phyloP scores from a whole-genome alignment of 2,888 invertebrate species.

The Caenorhabditis afra region DNA sequence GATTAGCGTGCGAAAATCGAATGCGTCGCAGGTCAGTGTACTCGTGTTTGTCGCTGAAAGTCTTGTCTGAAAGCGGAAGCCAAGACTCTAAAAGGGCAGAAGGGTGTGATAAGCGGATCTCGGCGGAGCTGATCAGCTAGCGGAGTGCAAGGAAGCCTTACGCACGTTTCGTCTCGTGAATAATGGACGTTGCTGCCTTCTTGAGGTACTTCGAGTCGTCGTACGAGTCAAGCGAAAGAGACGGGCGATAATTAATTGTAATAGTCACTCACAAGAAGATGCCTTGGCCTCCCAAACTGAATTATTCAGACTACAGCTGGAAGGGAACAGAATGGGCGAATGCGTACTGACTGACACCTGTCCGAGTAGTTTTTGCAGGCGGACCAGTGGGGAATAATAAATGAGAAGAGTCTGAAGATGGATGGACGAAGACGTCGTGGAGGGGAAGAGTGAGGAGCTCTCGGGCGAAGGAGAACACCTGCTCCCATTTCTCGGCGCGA shows the following conservation, averaged over 20 bases:
- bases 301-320: constrained; percentile 3
- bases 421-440: background rate
- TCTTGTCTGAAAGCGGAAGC: too few species aligned
- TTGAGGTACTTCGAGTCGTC: background rate
- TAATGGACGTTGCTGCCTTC: background rate
- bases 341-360: background rate
- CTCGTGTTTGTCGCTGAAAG: too few species aligned
- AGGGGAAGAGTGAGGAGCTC: background rate
- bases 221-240: background rate
- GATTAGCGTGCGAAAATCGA: too few species aligned
- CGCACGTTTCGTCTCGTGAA: background rate
- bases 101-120: background rate
- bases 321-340: background rate
- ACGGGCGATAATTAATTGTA: constrained; percentile 29
- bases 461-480: constrained; percentile 3
- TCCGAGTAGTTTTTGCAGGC: too few species aligned
- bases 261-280: background rate
- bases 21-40: too few species aligned
- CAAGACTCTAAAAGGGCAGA: background rate
- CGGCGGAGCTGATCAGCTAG: background rate
- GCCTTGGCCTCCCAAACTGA: background rate
- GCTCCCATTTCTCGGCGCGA: background rate
- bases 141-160: background rate
- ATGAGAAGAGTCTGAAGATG: background rate
- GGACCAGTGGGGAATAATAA: background rate